Evolutionary conservation across 1,140 invertebrate genomes (phyloP).

Genomic region (Drosophila ficusphila): DNA sequence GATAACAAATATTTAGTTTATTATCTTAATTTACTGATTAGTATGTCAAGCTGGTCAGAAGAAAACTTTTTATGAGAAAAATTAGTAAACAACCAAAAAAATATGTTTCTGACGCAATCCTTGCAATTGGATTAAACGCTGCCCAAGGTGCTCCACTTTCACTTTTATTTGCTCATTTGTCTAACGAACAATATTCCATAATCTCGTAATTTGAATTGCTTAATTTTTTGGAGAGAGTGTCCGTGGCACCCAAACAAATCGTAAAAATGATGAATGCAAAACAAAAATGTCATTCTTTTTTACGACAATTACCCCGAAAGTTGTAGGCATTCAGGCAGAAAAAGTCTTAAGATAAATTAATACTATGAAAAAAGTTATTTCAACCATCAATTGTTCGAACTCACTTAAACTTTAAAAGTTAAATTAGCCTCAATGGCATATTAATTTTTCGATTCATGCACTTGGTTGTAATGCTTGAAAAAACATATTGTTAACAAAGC

Average conservation of each 20-base stretch:
- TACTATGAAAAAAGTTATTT: background rate
- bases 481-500: conserved; percentile 40
- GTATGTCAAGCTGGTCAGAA: background rate
- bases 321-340: conserved; percentile 17
- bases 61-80: background rate
- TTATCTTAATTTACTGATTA: background rate
- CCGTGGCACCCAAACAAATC: conserved; percentile 36
- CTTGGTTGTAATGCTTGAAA: conserved; percentile 25
- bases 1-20: background rate
- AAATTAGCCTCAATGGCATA: conserved; percentile 21
- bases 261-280: conserved; percentile 55
- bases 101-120: conserved; percentile 7
- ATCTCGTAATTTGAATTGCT: conserved; percentile 30
- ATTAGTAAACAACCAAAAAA: background rate
- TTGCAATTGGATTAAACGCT: conserved; percentile 8
- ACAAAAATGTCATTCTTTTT: conserved; percentile 40
- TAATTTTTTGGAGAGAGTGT: background rate
- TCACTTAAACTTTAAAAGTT: background rate
- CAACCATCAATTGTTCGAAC: background rate
- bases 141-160: conserved; percentile 24
- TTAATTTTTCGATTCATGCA: conserved; percentile 29
- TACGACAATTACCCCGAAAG: conserved; percentile 52
- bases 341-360: conserved; percentile 18
- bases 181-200: conserved; percentile 30
- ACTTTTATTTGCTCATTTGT: conserved; percentile 24